Base-by-base conservation (phyloP, 2,888 invertebrate species). In the Cheilosia vernalis region DNA sequence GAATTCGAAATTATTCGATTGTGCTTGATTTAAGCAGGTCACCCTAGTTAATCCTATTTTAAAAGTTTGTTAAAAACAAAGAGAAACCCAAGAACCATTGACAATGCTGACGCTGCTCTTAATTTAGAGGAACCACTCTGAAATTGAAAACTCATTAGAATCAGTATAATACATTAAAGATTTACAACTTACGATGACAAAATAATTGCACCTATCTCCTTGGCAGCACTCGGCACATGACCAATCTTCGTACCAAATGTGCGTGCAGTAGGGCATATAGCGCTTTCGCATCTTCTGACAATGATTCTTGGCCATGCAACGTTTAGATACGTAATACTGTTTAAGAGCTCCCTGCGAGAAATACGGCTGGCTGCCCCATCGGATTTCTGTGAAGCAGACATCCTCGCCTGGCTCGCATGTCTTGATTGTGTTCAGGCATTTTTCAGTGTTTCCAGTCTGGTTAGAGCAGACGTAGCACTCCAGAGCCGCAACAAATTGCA, bases 241-340 rank as follows among this genome's bases (percentile, higher is more conserved):
- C 99, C 98, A 99, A 92, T 99, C 98, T 90, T 97, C 96, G 90
- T 98, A 99, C 98, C 97, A 97, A 88, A 98, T 97, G 89, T 97
- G 95, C 1, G 97, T 96, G 89, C 98, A 98, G 79, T 95, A 93
- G 7, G 94, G 94, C 95, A 96, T 97, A 89, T 95, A 95, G 47
- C 93, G 93, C 73, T 94, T 94, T 80, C 96, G 94, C 66, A 94
- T 95, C 80, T 93, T 93, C 27, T 96, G 95, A 91, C 99, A 99
- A 87, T 95, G 94, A 0, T 94, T 94, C 90, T 95, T 96, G 0
- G 96, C 95, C 13, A 97, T 95, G 93, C 99, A 99, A 61, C 95
- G 93, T 91, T 99, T 99, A 0, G 97, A 97, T 55, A 99, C 95
- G 89, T 97, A 98, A 92, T 96, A 97, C 89, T 98, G 98, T 90